A percentile compares a stretch with the other conserved stretches of the same genome.
Conservation (phyloP, 2,888 invertebrate species). For the Zeuzera pyrina region DNA sequence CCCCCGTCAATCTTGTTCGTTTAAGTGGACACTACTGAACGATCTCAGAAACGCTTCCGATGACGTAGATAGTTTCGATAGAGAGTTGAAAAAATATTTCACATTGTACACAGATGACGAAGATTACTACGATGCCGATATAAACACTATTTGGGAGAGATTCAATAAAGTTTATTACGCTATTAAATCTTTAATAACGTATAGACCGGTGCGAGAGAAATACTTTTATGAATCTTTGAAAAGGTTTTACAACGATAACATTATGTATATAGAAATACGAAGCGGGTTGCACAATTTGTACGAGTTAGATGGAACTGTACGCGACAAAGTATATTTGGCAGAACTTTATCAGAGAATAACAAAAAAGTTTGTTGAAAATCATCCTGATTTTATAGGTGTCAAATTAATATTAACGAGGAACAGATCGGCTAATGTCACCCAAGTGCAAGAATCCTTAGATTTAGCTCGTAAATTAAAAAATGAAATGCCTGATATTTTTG, state of each 20-base stretch:
- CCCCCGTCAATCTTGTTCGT: conserved; percentile 39
- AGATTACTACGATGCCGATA: conserved; percentile 47
- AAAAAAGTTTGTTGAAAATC: conserved; percentile 67
- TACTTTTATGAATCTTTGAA: conserved; percentile 75
- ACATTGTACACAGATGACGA: conserved; percentile 64
- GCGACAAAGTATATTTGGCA: conserved; percentile 65
- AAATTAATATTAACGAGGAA: conserved; percentile 74
- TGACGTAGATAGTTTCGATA: conserved; percentile 62
- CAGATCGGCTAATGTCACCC: conserved; percentile 31
- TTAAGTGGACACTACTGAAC: conserved; percentile 63
- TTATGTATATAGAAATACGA: conserved; percentile 80
- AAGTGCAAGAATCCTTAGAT: conserved; percentile 51
- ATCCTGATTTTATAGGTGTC: conserved; percentile 78
- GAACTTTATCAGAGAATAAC: conserved; percentile 69
- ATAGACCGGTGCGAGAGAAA: conserved; percentile 75
- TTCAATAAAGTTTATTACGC: conserved; percentile 69
- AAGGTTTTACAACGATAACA: conserved; percentile 78
- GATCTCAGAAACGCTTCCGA: conserved; percentile 54
- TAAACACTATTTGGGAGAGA: conserved; percentile 73
- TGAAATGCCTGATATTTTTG: conserved; percentile 77
- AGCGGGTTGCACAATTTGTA: conserved; percentile 73
- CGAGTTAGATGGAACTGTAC: conserved; percentile 74
- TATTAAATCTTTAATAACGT: conserved; percentile 70
- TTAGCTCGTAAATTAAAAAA: conserved; percentile 42
- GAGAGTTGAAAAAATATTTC: conserved; percentile 62